Evolutionary conservation across 2,113 vertebrate genomes (phyloP).

Genomic region (Motacilla tschutschensis): DNA sequence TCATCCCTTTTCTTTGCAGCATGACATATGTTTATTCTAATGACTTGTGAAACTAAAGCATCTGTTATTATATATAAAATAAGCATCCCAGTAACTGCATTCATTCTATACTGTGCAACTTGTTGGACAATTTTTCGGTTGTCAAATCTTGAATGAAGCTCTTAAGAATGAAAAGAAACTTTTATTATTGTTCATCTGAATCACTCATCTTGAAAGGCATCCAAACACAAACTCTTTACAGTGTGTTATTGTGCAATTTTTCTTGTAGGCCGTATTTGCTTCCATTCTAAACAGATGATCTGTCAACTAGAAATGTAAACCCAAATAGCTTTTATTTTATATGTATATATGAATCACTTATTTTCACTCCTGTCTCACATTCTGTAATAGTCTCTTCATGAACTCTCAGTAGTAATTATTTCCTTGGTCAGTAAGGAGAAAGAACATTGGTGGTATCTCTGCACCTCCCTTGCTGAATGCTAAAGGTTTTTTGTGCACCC

Average conservation of each 20-base stretch:
- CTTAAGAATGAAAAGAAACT: background rate
- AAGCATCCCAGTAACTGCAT: background rate
- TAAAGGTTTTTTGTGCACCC: background rate
- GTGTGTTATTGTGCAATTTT: background rate
- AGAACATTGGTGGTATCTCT: background rate
- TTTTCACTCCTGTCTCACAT: background rate
- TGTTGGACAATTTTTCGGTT: background rate
- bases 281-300: background rate
- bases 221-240: background rate
- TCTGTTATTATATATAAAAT: background rate
- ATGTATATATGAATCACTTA: background rate
- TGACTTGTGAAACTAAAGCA: background rate
- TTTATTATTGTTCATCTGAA: background rate
- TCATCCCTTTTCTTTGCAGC: background rate
- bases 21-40: conserved; percentile 22
- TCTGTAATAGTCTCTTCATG: background rate
- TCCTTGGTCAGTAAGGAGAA: background rate
- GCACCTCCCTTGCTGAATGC: background rate
- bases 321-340: background rate
- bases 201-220: background rate
- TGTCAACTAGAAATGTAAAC: background rate
- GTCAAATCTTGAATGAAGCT: background rate
- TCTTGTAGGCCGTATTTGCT: background rate
- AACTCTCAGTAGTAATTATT: background rate
- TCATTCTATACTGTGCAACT: background rate